These are phyloP conservation scores for Lampris incognitus DNA, from an alignment of 2,113 vertebrate genomes.

Conservation along the genomic window DNA sequence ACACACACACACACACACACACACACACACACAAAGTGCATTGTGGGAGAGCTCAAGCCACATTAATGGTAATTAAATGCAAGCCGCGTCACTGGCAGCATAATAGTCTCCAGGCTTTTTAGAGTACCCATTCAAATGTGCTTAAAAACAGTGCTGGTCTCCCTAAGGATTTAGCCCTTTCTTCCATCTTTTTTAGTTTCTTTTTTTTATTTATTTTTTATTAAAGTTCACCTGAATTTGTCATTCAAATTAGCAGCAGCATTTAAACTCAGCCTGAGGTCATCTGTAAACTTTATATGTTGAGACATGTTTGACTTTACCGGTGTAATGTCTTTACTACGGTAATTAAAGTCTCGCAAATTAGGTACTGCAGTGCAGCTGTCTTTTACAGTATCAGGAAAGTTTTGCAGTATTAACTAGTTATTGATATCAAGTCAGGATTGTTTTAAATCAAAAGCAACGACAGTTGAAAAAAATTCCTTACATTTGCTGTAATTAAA, in stretches of 20 bases:
- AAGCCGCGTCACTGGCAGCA: conserved; percentile 29
- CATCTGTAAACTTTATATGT: conserved; percentile 10
- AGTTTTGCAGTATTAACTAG: too few relatives aligned
- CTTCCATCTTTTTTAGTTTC: neutral
- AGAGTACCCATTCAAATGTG: conserved; percentile 34
- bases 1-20: neutral
- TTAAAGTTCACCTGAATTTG: neutral
- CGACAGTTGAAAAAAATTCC: neutral
- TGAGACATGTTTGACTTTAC: neutral
- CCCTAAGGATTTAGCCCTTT: neutral
- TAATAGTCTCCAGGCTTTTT: conserved; percentile 39
- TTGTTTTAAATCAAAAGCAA: too few relatives aligned
- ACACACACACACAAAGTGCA: conserved; percentile 14
- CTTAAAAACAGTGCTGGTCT: conserved; percentile 44
- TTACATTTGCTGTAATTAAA: neutral
- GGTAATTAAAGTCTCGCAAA: neutral
- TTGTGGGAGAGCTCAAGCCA: conserved; percentile 25
- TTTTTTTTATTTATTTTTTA: neutral
- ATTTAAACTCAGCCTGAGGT: neutral
- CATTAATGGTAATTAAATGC: conserved; percentile 69
- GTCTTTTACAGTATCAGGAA: neutral
- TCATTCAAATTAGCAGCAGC: neutral
- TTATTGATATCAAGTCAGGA: too few relatives aligned
- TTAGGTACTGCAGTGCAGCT: too few relatives aligned
- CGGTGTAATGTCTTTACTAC: neutral